Base-by-base conservation (phyloP, 2,113 vertebrate species). In the Coracopsis vasa region DNA sequence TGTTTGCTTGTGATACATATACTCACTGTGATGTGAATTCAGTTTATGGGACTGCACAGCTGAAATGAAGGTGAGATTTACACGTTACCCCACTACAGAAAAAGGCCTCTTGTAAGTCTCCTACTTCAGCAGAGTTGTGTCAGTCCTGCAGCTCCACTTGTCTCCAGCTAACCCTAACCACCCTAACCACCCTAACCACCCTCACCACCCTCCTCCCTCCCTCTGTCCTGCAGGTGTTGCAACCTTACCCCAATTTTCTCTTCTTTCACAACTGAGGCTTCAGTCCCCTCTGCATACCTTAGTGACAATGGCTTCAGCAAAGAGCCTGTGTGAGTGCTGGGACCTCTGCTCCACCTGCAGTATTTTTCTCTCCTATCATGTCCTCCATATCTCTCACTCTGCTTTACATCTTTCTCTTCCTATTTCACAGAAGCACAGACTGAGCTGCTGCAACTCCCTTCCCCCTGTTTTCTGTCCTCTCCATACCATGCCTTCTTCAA, bases 361-460 rank as follows among this genome's bases (percentile, higher is more conserved):
- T 13, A 37, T 41, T 64, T 39, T n/a, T 66, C 37, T 64, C 61
- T 85, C 51, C 50, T 9, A 2, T 19, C 0, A 0, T 5, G 3
- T 44, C 50, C 35, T 74, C 50, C 58, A 28, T 13, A 50, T 19
- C 33, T 31, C 65, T 61, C 13, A 2, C 23, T 37, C 53, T 50
- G 9, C 37, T 5, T 37, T 33, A 18, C 51, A 31, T n/a, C 51
- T 31, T 78, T 78, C 33, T 47, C 31, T 39, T 71, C 29, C 37
- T 53, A 3, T 47, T 53, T 45, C 42, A 48, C 50, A 62, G 25
- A 48, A n/a, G 45, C 16, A 51, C 50, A 44, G 41, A 51, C 29
- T 44, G 78, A 71, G 60, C 33, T 56, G 37, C 35, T 81, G 42
- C 23, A 44, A 35, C 39, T 78, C 53, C 58, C 45, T 64, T 74